A percentile compares a stretch with the other conserved stretches of the same genome.
phyloP scores from a whole-genome alignment of 2,113 vertebrate genomes.

The Phalacrocorax brasilianus region DNA sequence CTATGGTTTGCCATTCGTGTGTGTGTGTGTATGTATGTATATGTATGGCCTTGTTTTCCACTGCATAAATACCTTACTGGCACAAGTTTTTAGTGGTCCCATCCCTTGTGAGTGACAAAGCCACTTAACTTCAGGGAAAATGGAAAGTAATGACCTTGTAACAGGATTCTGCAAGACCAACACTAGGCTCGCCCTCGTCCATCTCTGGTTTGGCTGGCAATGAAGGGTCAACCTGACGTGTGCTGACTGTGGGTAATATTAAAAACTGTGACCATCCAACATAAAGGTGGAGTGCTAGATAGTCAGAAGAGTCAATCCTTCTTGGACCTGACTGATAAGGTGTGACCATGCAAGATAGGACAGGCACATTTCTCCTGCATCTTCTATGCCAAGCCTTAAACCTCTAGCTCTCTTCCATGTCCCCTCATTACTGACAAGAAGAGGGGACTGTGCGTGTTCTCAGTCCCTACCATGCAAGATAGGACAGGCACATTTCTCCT shows the following conservation, averaged over 20 bases:
- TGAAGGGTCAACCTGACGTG: neutral
- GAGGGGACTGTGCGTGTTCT: neutral
- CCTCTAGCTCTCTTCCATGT: neutral
- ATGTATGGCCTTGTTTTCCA: neutral
- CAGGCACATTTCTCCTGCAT: neutral
- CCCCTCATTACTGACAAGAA: neutral
- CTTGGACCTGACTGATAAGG: neutral
- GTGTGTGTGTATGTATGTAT: neutral
- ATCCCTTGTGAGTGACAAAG: neutral
- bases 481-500: neutral
- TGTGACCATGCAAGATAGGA: neutral
- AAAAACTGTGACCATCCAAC: neutral
- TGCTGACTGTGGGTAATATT: neutral
- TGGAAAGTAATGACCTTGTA: neutral
- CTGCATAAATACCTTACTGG: neutral
- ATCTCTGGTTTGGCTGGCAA: neutral
- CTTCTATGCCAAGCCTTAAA: neutral
- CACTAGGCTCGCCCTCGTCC: neutral
- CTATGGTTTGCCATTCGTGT: neutral
- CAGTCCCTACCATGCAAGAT: neutral
- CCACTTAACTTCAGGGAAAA: neutral
- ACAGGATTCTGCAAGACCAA: neutral
- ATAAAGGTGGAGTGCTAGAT: neutral
- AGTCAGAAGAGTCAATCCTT: neutral
- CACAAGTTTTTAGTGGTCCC: neutral